A percentile compares a stretch with the other conserved stretches of the same genome.
phyloP scores from a whole-genome alignment of 2,113 vertebrate genomes.

The Melanotaenia duboulayi region DNA sequence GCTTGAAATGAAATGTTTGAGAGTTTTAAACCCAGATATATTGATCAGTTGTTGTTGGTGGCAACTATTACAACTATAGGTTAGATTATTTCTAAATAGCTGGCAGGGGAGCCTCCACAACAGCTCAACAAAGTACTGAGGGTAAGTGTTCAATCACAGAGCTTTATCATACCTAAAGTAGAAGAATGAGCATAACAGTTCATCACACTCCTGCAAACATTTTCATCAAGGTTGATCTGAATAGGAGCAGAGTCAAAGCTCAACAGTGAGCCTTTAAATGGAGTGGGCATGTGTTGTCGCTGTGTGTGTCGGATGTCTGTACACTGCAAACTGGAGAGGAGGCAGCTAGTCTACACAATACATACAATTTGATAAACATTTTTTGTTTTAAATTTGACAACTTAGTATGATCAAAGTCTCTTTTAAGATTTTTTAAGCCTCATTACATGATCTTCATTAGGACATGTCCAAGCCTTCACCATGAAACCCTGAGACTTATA shows the following conservation, averaged over 20 bases:
- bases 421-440: too few species aligned
- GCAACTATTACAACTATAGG: conserved; percentile 46
- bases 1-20: conserved; percentile 3
- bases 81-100: conserved; percentile 20
- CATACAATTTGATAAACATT: too few species aligned
- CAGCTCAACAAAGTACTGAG: conserved; percentile 27
- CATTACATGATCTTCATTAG: too few species aligned
- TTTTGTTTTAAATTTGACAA: too few species aligned
- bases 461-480: too few species aligned
- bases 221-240: conserved; percentile 50
- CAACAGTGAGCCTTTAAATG: conserved; percentile 30
- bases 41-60: conserved; percentile 44
- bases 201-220: conserved; percentile 59
- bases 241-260: conserved; percentile 22
- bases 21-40: conserved; percentile 37
- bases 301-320: conserved; percentile 20
- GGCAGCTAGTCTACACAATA: conserved; percentile 34
- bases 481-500: too few species aligned
- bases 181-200: conserved; percentile 61
- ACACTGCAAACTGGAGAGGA: conserved; percentile 3
- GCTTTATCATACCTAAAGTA: conserved; percentile 46
- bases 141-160: conserved; percentile 39
- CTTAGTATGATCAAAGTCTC: too few species aligned
- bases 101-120: conserved; percentile 43
- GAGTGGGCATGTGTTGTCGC: conserved; percentile 30